Evolutionary conservation across 2,888 invertebrate genomes (phyloP), one percentile per base, ranked within the genome.

Genomic region (Scaptomyza cyrtandrae): DNA sequence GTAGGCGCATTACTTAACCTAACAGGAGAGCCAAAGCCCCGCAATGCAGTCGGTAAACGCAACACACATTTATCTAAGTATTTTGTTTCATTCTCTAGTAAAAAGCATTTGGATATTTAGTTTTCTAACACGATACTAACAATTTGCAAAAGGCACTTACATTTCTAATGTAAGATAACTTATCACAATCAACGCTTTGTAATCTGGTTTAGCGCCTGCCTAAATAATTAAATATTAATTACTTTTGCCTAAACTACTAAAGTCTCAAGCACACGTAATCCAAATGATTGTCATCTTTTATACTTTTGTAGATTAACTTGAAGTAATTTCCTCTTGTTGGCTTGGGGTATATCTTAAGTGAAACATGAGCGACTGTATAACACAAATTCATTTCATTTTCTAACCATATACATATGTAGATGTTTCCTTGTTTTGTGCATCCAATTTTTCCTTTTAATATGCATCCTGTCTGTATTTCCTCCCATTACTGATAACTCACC

Each of bases 1-100:
- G 92, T 95, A 24, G 95, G 93, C 4, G 94, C 95, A 0, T 91
- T 97, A 13, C 93, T 97, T 1, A 97, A 97, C 91, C 93, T 97
- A 46, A 94, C 95, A 1, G 94, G 94, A 33, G 91, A 91, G 56
- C 91, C 91, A 10, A 93, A 92, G 58, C 90, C 92, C 2, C 90
- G 90, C 19, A 89, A 94, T 78, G 92, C 93, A 37, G 91, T 93
- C 83, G 94, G 94, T 93, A 91, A 92, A 91, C 60, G 31, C 11
- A 67, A 41, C 37, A 27, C 16, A 27, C 13, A 37, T 31, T 6
- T 31, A 35, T 44, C 7, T 4, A 13, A 24, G 3, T 29, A 11
- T 46, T 27, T 39, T 37, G 27, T 54, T 54, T 27, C 27, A 37
- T 37, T 35, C 3, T 37, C n/a, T n/a, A 24, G n/a, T 24, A 27